A percentile compares a stretch with the other conserved stretches of the same genome.
phyloP scores from a whole-genome alignment of 2,797 vertebrate species.

The Chelon auratus region DNA sequence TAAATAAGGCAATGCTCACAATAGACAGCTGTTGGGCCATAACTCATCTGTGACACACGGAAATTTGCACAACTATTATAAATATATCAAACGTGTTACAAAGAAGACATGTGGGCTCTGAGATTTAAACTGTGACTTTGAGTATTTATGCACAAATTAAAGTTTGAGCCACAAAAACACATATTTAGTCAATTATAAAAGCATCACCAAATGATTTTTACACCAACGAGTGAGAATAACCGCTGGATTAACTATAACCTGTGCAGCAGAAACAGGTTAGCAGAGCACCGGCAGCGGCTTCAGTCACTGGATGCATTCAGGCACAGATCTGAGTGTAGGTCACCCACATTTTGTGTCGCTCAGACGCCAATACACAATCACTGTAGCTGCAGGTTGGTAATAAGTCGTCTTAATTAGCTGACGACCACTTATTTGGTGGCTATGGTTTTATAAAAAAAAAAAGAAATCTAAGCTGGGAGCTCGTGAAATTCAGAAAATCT shows the following conservation, averaged over 20 bases:
- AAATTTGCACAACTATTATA: neutral
- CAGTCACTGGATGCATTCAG: neutral
- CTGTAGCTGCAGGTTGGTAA: neutral
- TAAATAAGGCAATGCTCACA: constrained; percentile 1
- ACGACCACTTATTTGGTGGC: neutral
- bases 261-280: neutral
- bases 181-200: neutral
- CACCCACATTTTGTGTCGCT: neutral
- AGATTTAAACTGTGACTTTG: neutral
- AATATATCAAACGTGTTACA: neutral
- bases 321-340: neutral
- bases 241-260: neutral
- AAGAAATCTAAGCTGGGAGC: too few species aligned
- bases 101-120: neutral
- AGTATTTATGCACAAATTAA: neutral
- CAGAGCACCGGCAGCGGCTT: neutral
- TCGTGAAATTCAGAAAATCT: too few species aligned
- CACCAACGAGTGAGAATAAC: neutral
- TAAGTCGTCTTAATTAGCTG: neutral
- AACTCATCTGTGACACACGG: neutral
- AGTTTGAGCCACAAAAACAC: neutral
- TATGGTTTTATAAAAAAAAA: neutral
- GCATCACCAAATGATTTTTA: too few species aligned
- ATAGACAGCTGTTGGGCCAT: neutral
- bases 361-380: neutral